Conservation (phyloP, 2,113 vertebrate genomes). For the Hippocampus guttulatus region DNA sequence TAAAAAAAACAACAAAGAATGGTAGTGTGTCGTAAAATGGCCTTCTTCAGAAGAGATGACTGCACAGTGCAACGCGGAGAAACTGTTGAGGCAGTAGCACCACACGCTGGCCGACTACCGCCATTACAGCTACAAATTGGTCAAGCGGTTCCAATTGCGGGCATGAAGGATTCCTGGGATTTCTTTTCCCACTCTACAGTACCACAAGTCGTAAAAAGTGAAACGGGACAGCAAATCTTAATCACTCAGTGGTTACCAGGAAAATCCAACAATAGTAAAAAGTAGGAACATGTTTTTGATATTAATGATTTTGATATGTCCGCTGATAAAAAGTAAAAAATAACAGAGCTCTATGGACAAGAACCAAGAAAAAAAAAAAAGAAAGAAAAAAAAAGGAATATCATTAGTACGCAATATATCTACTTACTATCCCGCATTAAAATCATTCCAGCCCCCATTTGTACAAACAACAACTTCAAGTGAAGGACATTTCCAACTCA, state of each 20-base stretch:
- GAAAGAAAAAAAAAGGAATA: constrained; percentile 38
- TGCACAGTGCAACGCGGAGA: constrained; percentile 1
- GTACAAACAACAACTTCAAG: constrained; percentile 34
- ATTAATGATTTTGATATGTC: constrained; percentile 12
- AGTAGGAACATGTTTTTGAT: constrained; percentile 17
- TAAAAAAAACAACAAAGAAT: not conserved
- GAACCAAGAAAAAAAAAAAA: constrained; percentile 23
- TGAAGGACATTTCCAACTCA: constrained; percentile 56
- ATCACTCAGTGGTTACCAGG: not conserved
- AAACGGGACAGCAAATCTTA: not conserved
- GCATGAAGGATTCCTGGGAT: not conserved
- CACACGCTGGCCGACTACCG: constrained; percentile 18
- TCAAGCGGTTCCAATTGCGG: not conserved
- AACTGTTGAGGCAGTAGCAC: constrained; percentile 11
- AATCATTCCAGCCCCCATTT: constrained; percentile 49
- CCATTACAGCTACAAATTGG: constrained; percentile 29
- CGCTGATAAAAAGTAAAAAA: constrained; percentile 42
- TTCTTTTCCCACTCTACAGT: not conserved
- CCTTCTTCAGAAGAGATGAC: not conserved
- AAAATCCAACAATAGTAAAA: not conserved
- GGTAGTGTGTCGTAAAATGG: constrained; percentile 1
- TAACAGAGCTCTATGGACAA: constrained; percentile 47
- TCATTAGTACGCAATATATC: constrained; percentile 51
- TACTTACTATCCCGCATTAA: constrained; percentile 45
- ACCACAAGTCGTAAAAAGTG: not conserved